Evolutionary conservation across 2,113 vertebrate species (phyloP).

Genomic region (Cyanistes caeruleus): DNA sequence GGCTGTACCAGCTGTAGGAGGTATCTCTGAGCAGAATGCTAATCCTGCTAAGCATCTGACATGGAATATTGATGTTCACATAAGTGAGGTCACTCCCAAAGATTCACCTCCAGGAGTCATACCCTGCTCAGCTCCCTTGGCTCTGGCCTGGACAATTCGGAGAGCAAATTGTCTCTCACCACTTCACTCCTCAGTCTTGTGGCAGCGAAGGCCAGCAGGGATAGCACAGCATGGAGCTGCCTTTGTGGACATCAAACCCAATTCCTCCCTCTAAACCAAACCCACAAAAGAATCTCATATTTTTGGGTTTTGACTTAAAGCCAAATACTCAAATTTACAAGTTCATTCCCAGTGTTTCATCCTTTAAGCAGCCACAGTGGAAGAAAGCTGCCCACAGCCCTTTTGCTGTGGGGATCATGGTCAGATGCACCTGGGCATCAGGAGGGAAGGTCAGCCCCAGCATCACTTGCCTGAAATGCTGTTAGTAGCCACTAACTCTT

Average conservation of each 20-base stretch:
- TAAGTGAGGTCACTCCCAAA: background rate
- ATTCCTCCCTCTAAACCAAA: background rate
- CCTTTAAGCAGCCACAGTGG: background rate
- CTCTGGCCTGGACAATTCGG: background rate
- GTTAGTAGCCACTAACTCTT: background rate
- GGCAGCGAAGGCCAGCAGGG: background rate
- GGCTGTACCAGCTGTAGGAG: background rate
- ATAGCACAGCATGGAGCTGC: background rate
- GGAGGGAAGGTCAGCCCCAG: background rate
- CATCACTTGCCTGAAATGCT: background rate
- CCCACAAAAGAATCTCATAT: background rate
- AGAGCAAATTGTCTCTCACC: background rate
- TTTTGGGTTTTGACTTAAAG: background rate
- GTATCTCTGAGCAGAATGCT: background rate
- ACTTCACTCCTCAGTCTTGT: background rate
- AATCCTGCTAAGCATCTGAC: background rate
- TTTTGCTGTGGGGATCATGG: background rate
- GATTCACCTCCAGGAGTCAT: background rate
- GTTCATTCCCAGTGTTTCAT: background rate
- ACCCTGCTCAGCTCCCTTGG: background rate
- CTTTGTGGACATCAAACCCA: rapidly evolving
- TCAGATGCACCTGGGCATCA: rapidly evolving
- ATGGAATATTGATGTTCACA: background rate
- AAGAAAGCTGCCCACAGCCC: background rate
- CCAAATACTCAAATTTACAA: background rate